These are phyloP conservation scores for Morpho achilles DNA, from an alignment of 2,888 invertebrate species.

Conservation along the genomic window DNA sequence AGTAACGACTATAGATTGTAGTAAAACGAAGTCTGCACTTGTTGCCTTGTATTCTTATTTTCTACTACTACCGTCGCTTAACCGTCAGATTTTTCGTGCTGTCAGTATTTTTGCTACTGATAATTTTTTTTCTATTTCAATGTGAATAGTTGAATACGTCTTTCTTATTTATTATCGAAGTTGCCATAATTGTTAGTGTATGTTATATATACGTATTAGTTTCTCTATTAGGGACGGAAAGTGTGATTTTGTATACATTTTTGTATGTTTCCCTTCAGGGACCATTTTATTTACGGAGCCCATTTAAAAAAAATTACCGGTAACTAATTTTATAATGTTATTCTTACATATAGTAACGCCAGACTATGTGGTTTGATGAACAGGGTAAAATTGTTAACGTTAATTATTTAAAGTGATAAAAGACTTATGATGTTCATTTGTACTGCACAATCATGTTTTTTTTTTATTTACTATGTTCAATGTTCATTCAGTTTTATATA, in stretches of 20 bases:
- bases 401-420: constrained; percentile 67
- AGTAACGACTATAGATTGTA: constrained; percentile 66
- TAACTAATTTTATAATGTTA: constrained; percentile 37
- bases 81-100: constrained; percentile 56
- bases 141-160: constrained; percentile 72
- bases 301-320: constrained; percentile 48
- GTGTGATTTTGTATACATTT: constrained; percentile 69
- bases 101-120: constrained; percentile 43
- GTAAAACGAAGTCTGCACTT: constrained; percentile 77
- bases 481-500: constrained; percentile 27
- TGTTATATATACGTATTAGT: constrained; percentile 72
- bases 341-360: constrained; percentile 55
- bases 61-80: constrained; percentile 62
- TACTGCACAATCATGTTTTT: constrained; percentile 71
- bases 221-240: constrained; percentile 54
- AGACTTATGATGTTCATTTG: constrained; percentile 58
- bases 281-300: constrained; percentile 68
- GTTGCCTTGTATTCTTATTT: constrained; percentile 76
- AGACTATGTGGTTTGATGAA: constrained; percentile 46
- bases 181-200: constrained; percentile 79
- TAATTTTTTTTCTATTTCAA: constrained; percentile 44
- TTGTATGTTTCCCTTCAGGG: constrained; percentile 70
- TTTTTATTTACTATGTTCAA: constrained; percentile 51
- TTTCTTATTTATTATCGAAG: constrained; percentile 77
- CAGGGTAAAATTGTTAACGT: constrained; percentile 35